These are phyloP conservation scores for Saccostrea echinata DNA, from an alignment of 1,140 invertebrate genomes.

Conservation along the genomic window DNA sequence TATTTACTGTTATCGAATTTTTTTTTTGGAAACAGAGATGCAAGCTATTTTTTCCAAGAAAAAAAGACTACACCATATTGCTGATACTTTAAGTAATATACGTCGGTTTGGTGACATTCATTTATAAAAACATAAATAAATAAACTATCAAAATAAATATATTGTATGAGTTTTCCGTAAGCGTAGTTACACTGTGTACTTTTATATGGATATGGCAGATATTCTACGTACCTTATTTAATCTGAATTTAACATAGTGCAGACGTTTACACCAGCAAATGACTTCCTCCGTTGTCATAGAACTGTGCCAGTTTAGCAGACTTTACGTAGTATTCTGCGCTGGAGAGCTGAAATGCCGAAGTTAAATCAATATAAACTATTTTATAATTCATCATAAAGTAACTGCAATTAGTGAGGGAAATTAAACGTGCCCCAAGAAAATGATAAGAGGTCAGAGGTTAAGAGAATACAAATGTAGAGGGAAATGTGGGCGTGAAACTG, in stretches of 20 bases:
- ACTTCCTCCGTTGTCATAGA: background rate
- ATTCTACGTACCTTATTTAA: background rate
- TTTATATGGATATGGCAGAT: background rate
- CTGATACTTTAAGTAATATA: too few relatives aligned
- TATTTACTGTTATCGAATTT: too few relatives aligned
- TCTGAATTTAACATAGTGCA: background rate
- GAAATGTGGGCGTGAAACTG: too few relatives aligned
- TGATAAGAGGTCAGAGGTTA: background rate
- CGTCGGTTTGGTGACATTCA: too few relatives aligned
- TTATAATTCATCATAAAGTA: slow-evolving; percentile 28
- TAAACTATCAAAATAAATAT: too few relatives aligned
- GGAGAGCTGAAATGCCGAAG: slow-evolving; percentile 16
- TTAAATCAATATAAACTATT: slow-evolving; percentile 13
- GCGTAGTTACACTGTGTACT: too few relatives aligned
- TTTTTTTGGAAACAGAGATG: too few relatives aligned
- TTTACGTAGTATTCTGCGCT: background rate
- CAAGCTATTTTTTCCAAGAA: too few relatives aligned
- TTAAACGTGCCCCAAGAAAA: background rate
- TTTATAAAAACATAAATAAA: too few relatives aligned
- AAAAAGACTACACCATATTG: too few relatives aligned
- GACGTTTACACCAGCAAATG: background rate
- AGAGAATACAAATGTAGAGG: background rate
- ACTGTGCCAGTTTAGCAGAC: background rate
- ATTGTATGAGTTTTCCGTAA: too few relatives aligned
- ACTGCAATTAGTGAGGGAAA: background rate